Base-by-base conservation (phyloP, 1,140 invertebrate genomes). In the Kradibia gibbosae region DNA sequence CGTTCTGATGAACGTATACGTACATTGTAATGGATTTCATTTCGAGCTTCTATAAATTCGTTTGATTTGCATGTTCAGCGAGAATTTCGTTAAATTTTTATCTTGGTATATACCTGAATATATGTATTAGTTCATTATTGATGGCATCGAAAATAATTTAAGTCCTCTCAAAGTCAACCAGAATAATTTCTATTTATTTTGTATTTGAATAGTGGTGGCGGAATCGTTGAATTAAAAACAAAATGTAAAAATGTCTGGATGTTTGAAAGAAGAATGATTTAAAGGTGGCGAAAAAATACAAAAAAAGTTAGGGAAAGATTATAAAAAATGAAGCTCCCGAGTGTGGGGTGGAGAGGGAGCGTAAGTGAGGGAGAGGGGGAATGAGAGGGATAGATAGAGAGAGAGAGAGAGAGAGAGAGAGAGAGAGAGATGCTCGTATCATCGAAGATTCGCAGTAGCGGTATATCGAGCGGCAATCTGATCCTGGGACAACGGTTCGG, bases 401-500 rank as follows among this genome's bases (percentile, higher is more conserved):
- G 25, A 42, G 25, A 72, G 28, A 22, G 0, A n/a, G 20, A 72
- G 71, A 31, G n/a, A 57, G 36, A 72, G 42, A 45, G 48, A 48
- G 22, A 62, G 57, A 60, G 45, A 82, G 82, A 82, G 75, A 82
- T 73, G 74, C n/a, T 71, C 57, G 82, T 86, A 86, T 88, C 85
- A 87, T 86, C 83, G 76, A 83, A 85, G 86, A 88, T 88, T 89
- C 88, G 86, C 85, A 83, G 88, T 89, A 89, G 88, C 86, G 83
- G 87, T 86, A 80, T 80, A 86, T 88, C 84, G 86, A 86, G 83
- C 82, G 82, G 86, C 87, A 89, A 90, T 90, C 89, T 90, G 88
- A 90, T 90, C 84, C 84, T 79, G 73, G 86, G 86, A 88, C 88
- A 90, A 89, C 88, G 87, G 87, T 89, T 89, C 88, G 85, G 87